Conservation (phyloP, 1,140 invertebrate species). For the Drosophila erecta region DNA sequence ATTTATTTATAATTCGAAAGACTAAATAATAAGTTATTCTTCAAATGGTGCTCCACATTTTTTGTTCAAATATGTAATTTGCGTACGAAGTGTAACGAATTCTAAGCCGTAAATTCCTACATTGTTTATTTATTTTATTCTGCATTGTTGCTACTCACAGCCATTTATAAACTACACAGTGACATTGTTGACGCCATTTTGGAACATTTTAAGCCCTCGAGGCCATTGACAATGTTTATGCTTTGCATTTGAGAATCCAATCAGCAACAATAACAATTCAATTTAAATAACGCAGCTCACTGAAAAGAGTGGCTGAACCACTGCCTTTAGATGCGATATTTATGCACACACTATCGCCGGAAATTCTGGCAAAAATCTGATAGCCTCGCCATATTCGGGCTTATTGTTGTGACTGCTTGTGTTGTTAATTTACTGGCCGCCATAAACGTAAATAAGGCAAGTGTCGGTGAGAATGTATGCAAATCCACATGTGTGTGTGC, state of each 20-base stretch:
- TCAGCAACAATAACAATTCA: slow-evolving; percentile 54
- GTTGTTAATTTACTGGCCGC: slow-evolving; percentile 55
- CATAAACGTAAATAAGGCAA: slow-evolving; percentile 57
- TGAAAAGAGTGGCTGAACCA: not conserved
- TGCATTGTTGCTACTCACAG: slow-evolving; percentile 17
- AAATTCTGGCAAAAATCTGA: slow-evolving; percentile 28
- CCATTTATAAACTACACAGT: not conserved
- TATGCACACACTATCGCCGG: slow-evolving; percentile 28
- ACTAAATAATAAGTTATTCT: too few species aligned
- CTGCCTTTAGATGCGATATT: slow-evolving; percentile 15
- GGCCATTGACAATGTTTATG: slow-evolving; percentile 44
- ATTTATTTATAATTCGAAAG: too few species aligned
- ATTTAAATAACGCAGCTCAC: slow-evolving; percentile 23
- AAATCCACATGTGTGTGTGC: slow-evolving; percentile 26
- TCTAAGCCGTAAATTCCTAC: not conserved
- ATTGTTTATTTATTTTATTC: slow-evolving; percentile 33
- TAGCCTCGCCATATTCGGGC: slow-evolving; percentile 14
- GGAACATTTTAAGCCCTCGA: slow-evolving; percentile 29
- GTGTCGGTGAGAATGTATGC: slow-evolving; percentile 36
- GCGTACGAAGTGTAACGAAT: not conserved
- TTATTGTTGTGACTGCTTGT: slow-evolving; percentile 36
- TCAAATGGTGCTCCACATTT: not conserved
- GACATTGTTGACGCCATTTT: slow-evolving; percentile 22
- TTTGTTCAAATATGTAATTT: too few species aligned
- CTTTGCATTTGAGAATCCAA: slow-evolving; percentile 42